phyloP scores from a whole-genome alignment of 2,113 vertebrate genomes.

The Gracilinanus agilis region DNA sequence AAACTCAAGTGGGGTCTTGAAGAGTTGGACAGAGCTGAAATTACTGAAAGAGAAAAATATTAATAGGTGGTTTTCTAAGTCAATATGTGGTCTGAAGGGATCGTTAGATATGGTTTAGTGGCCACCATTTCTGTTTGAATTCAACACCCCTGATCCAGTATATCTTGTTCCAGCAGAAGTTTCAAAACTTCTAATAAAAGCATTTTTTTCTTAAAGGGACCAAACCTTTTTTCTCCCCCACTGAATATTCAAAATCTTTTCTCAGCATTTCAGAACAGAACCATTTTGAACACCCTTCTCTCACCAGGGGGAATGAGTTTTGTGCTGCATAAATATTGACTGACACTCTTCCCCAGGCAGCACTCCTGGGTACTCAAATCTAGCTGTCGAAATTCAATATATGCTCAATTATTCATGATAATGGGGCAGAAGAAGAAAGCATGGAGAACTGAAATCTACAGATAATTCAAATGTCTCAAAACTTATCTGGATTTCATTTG shows the following conservation, averaged over 20 bases:
- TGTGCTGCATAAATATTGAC: background rate
- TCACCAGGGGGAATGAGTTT: background rate
- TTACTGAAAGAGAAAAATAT: no score
- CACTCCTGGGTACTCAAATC: background rate
- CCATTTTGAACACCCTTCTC: background rate
- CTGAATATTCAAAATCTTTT: background rate
- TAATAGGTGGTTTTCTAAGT: background rate
- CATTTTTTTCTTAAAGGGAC: background rate
- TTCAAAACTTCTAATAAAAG: background rate
- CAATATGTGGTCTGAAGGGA: background rate
- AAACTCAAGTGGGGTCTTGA: no score
- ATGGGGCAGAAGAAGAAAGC: background rate
- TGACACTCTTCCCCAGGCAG: background rate
- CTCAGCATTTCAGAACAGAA: background rate
- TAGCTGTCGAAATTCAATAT: background rate
- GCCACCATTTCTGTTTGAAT: background rate
- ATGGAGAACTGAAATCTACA: background rate
- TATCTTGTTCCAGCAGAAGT: background rate
- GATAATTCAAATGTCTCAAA: background rate
- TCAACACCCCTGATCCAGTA: background rate
- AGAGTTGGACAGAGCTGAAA: no score
- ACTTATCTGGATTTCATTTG: background rate
- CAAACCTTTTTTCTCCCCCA: background rate
- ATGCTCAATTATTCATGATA: background rate
- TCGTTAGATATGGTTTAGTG: background rate